Evolutionary conservation across 1,140 invertebrate species (phyloP).

Genomic region (Drosophila cardini): DNA sequence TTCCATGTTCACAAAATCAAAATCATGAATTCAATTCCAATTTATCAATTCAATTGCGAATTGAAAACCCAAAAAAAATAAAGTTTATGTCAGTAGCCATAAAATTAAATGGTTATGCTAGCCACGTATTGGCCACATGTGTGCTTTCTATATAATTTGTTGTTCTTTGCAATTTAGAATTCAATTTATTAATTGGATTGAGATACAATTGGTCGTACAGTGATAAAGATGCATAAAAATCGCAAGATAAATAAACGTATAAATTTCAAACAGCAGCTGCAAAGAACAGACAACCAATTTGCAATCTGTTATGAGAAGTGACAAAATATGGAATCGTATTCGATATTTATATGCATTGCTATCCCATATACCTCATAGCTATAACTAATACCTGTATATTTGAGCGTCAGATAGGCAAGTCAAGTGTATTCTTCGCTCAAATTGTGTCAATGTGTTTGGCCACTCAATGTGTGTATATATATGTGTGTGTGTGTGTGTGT

Average conservation of each 20-base stretch:
- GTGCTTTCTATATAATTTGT: conserved; percentile 37
- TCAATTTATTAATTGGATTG: conserved; percentile 52
- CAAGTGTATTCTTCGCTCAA: conserved; percentile 31
- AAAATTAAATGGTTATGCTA: conserved; percentile 23
- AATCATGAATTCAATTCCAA: background rate
- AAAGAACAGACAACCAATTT: conserved; percentile 68
- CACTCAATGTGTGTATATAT: conserved; percentile 39
- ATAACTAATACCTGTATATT: background rate
- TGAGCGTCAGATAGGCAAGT: conserved; percentile 1
- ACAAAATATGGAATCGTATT: conserved; percentile 58
- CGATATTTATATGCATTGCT: conserved; percentile 67
- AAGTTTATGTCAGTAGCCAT: background rate
- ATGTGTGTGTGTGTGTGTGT: conserved; percentile 28
- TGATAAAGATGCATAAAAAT: conserved; percentile 8
- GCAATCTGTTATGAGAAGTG: conserved; percentile 78
- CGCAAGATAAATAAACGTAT: background rate
- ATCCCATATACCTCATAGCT: conserved; percentile 33
- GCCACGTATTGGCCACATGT: conserved; percentile 19
- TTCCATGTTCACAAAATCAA: background rate
- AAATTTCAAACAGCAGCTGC: conserved; percentile 54
- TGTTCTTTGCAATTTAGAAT: conserved; percentile 24
- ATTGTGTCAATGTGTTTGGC: conserved; percentile 30
- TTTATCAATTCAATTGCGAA: background rate
- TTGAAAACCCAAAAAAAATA: background rate
- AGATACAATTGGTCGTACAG: background rate